Evolutionary conservation across 2,797 vertebrate genomes (phyloP).

Genomic region (Coracias cyanogaster): DNA sequence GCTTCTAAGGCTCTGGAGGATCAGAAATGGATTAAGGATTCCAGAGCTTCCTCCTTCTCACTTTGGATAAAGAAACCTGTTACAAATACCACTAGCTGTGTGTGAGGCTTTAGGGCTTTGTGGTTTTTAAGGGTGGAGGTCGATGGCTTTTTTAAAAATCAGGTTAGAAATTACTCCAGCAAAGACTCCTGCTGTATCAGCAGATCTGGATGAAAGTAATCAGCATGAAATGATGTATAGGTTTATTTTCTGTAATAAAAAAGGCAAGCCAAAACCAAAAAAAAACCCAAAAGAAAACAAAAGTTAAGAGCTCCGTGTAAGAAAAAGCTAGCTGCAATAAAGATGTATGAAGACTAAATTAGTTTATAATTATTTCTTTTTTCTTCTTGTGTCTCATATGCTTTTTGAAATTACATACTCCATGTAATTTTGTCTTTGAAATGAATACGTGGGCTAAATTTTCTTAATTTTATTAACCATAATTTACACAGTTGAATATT

Average conservation of each 20-base stretch:
- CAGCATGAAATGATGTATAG: not conserved
- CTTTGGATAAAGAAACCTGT: not conserved
- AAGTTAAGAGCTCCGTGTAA: not conserved
- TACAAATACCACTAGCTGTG: not conserved
- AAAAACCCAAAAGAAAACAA: not conserved
- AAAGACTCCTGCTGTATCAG: conserved; percentile 6
- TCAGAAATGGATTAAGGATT: not conserved
- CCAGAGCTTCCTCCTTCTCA: not conserved
- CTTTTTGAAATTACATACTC: not conserved
- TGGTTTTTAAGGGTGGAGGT: not conserved
- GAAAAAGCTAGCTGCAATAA: not conserved
- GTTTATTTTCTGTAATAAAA: conserved; percentile 2
- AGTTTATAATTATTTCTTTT: not conserved
- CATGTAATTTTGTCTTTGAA: not conserved
- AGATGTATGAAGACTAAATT: not conserved
- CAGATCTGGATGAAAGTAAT: conserved; percentile 21
- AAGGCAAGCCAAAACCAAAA: not conserved
- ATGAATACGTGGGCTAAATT: not conserved
- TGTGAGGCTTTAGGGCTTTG: not conserved
- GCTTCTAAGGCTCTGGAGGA: not conserved
- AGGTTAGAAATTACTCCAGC: conserved; percentile 19
- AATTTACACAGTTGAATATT: not conserved
- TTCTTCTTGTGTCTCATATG: not conserved
- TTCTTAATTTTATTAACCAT: not conserved
- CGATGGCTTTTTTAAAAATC: not conserved